phyloP scores from a whole-genome alignment of 2,888 invertebrate species.

The Hemistola chrysoprasaria region DNA sequence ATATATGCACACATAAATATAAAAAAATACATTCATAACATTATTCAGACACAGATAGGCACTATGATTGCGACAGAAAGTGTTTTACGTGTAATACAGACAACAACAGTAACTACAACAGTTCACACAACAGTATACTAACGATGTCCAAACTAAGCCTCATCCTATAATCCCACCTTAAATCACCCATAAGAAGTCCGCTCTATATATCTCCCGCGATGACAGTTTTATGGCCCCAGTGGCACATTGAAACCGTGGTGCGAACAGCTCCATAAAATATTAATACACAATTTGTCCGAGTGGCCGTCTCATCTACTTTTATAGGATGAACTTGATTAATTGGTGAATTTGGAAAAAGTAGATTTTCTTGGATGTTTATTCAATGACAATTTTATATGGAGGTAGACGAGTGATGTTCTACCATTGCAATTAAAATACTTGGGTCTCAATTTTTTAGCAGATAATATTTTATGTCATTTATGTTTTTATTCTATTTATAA shows the following conservation, averaged over 20 bases:
- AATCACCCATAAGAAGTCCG: constrained; percentile 74
- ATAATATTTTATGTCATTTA: too few species aligned
- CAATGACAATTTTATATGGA: too few species aligned
- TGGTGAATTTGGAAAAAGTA: constrained; percentile 37
- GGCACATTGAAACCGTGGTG: constrained; percentile 46
- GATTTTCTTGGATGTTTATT: constrained; percentile 5
- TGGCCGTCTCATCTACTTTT: constrained; percentile 75
- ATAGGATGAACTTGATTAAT: constrained; percentile 70
- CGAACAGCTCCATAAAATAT: constrained; percentile 76
- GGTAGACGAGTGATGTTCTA: too few species aligned
- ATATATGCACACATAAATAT: too few species aligned
- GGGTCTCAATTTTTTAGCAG: too few species aligned
- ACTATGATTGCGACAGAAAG: too few species aligned
- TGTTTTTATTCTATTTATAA: too few species aligned
- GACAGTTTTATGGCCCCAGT: constrained; percentile 70
- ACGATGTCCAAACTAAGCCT: constrained; percentile 15
- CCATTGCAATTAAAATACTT: too few species aligned
- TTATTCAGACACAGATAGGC: too few species aligned
- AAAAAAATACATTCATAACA: too few species aligned
- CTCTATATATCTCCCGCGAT: constrained; percentile 68
- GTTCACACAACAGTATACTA: constrained; percentile 1
- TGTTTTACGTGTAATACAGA: too few species aligned
- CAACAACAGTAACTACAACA: too few species aligned
- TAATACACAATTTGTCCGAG: constrained; percentile 82
- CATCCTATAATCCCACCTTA: constrained; percentile 65